Base-by-base conservation (phyloP, 2,113 vertebrate genomes). In the Mystacornis crossleyi region DNA sequence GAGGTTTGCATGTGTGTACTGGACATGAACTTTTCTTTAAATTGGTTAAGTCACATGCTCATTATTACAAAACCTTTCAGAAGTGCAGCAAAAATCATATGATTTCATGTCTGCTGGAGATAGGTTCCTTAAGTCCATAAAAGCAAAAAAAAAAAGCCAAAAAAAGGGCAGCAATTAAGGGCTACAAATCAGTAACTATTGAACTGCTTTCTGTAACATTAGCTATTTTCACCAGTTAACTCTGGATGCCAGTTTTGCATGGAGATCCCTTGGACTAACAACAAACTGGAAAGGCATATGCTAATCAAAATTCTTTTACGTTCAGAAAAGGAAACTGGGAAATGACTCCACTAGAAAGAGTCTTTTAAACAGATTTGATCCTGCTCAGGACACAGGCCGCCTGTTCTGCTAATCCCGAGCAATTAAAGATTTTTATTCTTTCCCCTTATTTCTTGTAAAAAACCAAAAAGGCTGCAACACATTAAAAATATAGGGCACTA, bases 1-100 rank as follows among this genome's bases (percentile, higher is more conserved):
- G 86, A 96, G 51, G 74, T 84, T 73, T 42, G 86, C 87, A 93
- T 93, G 95, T 11, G 40, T 86, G 92, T 77, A 94, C 95, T 97
- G 92, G 95, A 96, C 92, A 53, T 92, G 91, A 98, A 98, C 97
- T 98, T 98, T 97, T 81, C 93, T 95, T 95, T 96, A 97, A 97
- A 96, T 90, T 91, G 89, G 94, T 19, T 50, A 90, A 96, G 94
- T 97, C 97, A 98, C 95, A 96, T 95, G 91, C 94, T 85, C 45
- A 36, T 86, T 82, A 87, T 95, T 97, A 97, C 91, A 95, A 96
- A 93, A 97, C 87, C 92, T 90, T 94, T 96, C 77, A 90, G 62
- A 92, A 88, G 78, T 26, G 64, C 94, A 93, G 55, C 25, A 65
- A 96, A 91, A 90, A 95, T 95, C 96, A 96, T 95, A 95, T 97